A percentile compares a stretch with the other conserved stretches of the same genome.
Evolutionary conservation across 2,888 invertebrate genomes (phyloP).

Genomic region (Cotesia congregata): DNA sequence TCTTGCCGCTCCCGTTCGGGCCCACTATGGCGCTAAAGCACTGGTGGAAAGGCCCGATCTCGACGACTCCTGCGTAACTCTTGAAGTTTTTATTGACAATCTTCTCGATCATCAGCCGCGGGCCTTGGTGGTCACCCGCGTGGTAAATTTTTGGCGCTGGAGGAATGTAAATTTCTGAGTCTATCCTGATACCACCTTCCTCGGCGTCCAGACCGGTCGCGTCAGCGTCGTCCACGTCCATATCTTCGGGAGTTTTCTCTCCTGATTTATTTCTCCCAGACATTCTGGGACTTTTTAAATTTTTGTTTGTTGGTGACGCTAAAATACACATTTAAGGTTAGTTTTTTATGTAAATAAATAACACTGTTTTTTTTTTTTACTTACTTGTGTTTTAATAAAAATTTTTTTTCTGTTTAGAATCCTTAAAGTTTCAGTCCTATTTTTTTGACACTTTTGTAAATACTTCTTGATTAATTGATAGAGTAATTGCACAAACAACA

Average conservation of each 20-base stretch:
- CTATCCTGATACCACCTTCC: conserved; percentile 80
- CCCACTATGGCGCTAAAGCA: conserved; percentile 97
- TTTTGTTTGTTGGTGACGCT: no score
- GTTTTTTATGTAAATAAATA: no score
- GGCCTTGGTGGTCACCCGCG: conserved; percentile 82
- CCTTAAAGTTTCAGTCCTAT: no score
- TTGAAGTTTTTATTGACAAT: conserved; percentile 96
- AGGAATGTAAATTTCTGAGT: conserved; percentile 86
- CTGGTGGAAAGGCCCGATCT: conserved; percentile 96
- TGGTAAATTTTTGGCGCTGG: conserved; percentile 79
- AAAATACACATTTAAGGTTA: no score
- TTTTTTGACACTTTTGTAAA: no score
- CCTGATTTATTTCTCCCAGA: neutral
- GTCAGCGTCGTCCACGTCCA: conserved; percentile 8
- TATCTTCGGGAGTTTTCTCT: neutral
- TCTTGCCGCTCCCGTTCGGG: conserved; percentile 99
- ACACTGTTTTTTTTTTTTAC: no score
- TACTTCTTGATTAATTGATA: no score
- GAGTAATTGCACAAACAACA: no score
- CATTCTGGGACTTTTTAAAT: neutral
- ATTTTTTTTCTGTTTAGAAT: no score
- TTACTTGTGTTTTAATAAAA: no score
- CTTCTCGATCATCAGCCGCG: conserved; percentile 89
- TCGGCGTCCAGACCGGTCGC: neutral
- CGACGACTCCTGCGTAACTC: conserved; percentile 89